Evolutionary conservation across 1,140 invertebrate species (phyloP), one percentile per base, ranked within the genome.

Genomic region (Anthonomus grandis): DNA sequence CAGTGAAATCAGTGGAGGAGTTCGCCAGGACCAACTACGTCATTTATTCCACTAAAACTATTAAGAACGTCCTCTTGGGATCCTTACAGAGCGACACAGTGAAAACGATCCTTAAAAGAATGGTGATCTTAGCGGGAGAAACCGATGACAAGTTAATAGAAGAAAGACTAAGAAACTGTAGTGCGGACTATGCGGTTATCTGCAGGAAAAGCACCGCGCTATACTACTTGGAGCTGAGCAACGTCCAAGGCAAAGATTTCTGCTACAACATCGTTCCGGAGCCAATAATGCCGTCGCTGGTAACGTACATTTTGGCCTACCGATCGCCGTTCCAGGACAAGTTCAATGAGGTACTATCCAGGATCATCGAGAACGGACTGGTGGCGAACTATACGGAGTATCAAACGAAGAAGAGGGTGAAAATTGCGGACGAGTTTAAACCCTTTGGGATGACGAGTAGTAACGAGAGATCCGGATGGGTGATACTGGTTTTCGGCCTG

Each of bases 251-350:
- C 1, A 37, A 24, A 15, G 12, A 36, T 13, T 23, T 44, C 10
- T 58, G 56, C 24, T 58, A 45, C 34, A 10, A 23, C 15, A 4
- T 34, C 10, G 13, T 58, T 13, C 8, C 18, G 23, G 47, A 58
- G 34, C n/a, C 56, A 6, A 24, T 58, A 51, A 46, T 58, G 39
- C 56, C 56, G 1, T 51, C 47, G 3, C 17, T 58, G 24, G 22
- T 27, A 12, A 39, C 56, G 6, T 58, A 44, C 23, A 45, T 58
- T 19, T 15, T 58, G 4, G 21, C 19, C 13, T 58, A 23, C 13
- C 25, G 48, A 45, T 50, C 36, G 15, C 24, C 31, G 2, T 51
- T 31, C 25, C 17, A 18, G 4, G 47, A 44, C 0, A 55, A 36
- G 13, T 10, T 55, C n/a, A 48, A 55, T 39, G 19, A 24, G 9